These are phyloP conservation scores for Mesocricetus auratus DNA, from an alignment of 2,113 vertebrate species.

Conservation along the genomic window DNA sequence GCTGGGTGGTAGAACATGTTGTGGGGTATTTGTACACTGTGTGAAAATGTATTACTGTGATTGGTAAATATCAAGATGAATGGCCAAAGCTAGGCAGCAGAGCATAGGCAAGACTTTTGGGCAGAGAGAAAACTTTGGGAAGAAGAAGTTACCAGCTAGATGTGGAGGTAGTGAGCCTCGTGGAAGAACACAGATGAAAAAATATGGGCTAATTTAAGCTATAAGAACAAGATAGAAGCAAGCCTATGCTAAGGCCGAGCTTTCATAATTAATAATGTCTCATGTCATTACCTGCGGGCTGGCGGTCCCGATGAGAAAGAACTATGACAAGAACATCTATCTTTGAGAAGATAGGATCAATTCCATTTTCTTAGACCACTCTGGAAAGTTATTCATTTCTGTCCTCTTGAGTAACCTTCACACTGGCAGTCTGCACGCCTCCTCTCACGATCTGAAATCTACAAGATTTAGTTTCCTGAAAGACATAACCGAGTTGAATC, in stretches of 20 bases:
- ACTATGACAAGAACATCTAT: rapidly evolving
- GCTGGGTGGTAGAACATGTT: not conserved
- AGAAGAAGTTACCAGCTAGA: too few species aligned
- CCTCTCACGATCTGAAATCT: not conserved
- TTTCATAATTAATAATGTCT: not conserved
- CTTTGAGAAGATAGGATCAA: not conserved
- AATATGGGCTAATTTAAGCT: not conserved
- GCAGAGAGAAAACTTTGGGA: not conserved
- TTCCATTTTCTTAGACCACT: not conserved
- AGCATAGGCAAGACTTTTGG: not conserved
- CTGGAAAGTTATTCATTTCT: conserved; percentile 8
- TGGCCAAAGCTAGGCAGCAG: not conserved
- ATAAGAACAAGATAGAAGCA: not conserved
- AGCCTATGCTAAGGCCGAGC: not conserved
- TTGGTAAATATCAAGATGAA: not conserved
- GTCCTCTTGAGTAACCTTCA: not conserved
- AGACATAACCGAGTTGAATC: not conserved
- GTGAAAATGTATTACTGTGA: too few species aligned
- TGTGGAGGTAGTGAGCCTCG: not conserved
- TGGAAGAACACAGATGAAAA: not conserved
- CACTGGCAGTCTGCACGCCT: not conserved
- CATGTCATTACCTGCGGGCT: not conserved
- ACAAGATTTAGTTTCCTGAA: not conserved
- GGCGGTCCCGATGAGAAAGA: not conserved
- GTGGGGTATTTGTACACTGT: not conserved